Base-by-base conservation (phyloP, 2,888 invertebrate genomes). In the Calephelis perditalis region DNA sequence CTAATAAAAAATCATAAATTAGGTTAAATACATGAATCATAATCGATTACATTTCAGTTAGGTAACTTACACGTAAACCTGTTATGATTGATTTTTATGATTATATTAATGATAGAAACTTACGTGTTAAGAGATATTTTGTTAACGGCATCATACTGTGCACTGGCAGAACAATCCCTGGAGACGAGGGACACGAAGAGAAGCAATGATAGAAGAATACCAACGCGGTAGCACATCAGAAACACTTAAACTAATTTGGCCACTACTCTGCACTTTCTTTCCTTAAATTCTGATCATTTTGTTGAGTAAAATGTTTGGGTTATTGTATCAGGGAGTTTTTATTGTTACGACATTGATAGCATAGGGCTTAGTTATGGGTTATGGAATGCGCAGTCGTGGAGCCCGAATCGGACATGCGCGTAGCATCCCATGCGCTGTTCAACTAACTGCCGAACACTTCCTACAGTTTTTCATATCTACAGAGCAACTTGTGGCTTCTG, bases 81-180 rank as follows among this genome's bases (percentile, higher is more conserved):
- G 11, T 36, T 12, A 9, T 37, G 7, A 43, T 57, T 40, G 46
- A 57, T 26, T n/a, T 43, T 15, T 40, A 35, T n/a, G 37, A 11
- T 47, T 3, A 3, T 26, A 26, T 26, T 26, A 15, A 15, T 15
- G 37, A 37, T 37, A 40, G 40, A 57, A 52, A 79, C 86, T 85
- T 84, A 88, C 90, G 87, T 79, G 73, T 85, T 90, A 65, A 90
- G 79, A 67, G 86, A 83, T 73, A 90, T 86, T 73, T 81, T 88
- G 68, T 70, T 74, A 67, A 73, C 62, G 67, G 78, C 73, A 66
- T 89, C 87, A 82, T 87, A 73, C 71, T 87, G 86, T 69, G 76
- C 78, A 74, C 79, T 89, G 66, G 84, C 84, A 58, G 84, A 81
- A 73, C 87, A 89, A 74, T 87, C 82, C 75, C 81, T 81, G 73